Evolutionary conservation across 2,113 vertebrate species (phyloP).

Genomic region (Pteruthius melanotis): DNA sequence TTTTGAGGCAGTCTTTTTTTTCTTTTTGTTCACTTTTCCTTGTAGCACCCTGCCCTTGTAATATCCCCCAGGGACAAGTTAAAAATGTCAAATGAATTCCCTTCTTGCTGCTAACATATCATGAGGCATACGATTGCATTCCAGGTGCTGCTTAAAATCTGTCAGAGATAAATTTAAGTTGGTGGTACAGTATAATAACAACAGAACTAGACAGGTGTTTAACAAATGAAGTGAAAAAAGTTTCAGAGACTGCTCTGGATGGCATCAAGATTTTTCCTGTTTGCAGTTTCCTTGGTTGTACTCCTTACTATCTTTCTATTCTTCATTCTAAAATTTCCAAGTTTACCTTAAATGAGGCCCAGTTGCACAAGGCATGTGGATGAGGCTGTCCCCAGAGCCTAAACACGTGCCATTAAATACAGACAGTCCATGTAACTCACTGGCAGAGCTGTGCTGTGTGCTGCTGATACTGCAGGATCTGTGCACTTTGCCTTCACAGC

Average conservation of each 20-base stretch:
- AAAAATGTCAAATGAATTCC: background rate
- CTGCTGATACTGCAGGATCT: background rate
- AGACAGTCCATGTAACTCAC: accelerated
- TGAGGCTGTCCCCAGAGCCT: background rate
- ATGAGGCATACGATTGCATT: background rate
- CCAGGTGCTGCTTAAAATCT: background rate
- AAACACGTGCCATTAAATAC: background rate
- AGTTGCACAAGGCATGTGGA: background rate
- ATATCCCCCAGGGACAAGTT: background rate
- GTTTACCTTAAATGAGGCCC: background rate
- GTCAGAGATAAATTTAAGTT: background rate
- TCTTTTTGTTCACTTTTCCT: background rate
- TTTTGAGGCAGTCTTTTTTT: background rate
- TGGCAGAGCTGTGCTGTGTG: background rate
- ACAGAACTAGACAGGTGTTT: background rate
- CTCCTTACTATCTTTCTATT: background rate
- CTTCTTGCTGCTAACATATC: background rate
- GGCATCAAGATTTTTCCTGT: background rate
- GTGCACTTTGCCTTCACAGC: background rate
- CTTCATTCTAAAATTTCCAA: background rate
- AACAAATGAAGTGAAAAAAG: background rate
- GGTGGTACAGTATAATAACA: background rate
- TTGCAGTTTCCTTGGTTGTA: background rate
- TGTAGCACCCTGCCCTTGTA: background rate
- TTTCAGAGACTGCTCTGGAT: background rate